Evolutionary conservation across 2,888 invertebrate species (phyloP), one percentile per base, ranked within the genome.

Genomic region (Dasysyrphus albostriatus): DNA sequence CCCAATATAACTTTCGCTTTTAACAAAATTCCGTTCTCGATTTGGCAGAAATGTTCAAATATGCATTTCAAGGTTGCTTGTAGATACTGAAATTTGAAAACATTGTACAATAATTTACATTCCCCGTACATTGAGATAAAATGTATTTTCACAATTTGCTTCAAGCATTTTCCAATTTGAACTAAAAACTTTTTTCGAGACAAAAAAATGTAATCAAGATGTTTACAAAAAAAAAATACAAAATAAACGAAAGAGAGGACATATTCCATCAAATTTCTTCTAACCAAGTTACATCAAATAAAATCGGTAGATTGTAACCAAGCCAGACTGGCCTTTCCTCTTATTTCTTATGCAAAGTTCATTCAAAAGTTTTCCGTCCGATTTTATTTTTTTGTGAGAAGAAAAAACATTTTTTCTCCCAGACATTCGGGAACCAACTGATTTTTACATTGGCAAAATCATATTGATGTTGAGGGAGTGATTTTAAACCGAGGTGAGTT

Each of bases 151-250:
- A 58, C 34, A 58, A 56, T 19, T 58, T 37, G 58, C 58, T 34
- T 58, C 34, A 58, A 58, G 58, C 58, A 58, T 16, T 58, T 58
- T 16, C 16, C 34, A 34, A 58, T 56, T 16, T 16, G 5, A 16
- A 58, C 32, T 14, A n/a, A 56, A 32, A 24, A 29, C 3, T 32
- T 29, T 54, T 58, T 16, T 61, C 39, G 24, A 42, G 6, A 29
- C n/a, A 14, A 61, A 61, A 14, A 61, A 61, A 61, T 42, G n/a
- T 42, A 61, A 61, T 42, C 61, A 39, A n/a, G n/a, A n/a, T 61
- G 42, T 61, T 61, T 14, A 42, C 2, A 14, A 51, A 24, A 19
- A 51, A 51, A 8, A 32, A 1, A n/a, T 29, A 54, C 0, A 8
- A 54, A 29, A n/a, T 42, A 14, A 39, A 24, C 39, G 9, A 8